Conservation (phyloP, 1,140 invertebrate species). For the Pollicipes pollicipes region DNA sequence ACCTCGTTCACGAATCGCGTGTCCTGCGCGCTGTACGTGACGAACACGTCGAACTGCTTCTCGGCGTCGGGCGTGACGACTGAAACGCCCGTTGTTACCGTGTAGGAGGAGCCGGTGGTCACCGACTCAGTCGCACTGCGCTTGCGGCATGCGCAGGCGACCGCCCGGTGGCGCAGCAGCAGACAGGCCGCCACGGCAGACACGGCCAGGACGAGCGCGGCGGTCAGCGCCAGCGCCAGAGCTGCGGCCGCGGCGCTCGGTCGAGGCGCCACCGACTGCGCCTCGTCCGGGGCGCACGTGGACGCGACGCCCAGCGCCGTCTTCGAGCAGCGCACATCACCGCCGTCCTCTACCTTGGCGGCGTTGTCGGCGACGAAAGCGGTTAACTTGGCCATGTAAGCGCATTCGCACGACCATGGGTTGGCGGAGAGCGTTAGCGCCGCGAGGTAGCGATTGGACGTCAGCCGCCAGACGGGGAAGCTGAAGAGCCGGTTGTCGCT, state of each 20-base stretch:
- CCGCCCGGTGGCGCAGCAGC: not conserved
- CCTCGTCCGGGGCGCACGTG: not conserved
- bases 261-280: not conserved
- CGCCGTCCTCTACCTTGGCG: conserved; percentile 42
- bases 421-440: conserved; percentile 26
- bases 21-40: conserved; percentile 81
- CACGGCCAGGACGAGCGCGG: not conserved
- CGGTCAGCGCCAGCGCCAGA: not conserved
- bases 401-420: conserved; percentile 31
- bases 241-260: not conserved
- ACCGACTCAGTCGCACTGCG: not conserved
- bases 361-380: conserved; percentile 32
- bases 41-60: conserved; percentile 67
- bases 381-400: conserved; percentile 23
- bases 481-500: conserved; percentile 65
- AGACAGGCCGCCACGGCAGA: not conserved
- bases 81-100: not conserved
- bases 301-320: not conserved
- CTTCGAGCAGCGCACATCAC: conserved; percentile 38
- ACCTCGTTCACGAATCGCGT: conserved; percentile 71
- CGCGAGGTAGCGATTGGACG: conserved; percentile 25
- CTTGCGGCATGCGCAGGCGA: not conserved
- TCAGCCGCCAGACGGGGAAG: conserved; percentile 38
- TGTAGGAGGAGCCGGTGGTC: not conserved
- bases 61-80: conserved; percentile 3